Base-by-base conservation (phyloP, 37 sponge, comb jelly and placozoan genomes). In the Petrosia ficiformis region DNA sequence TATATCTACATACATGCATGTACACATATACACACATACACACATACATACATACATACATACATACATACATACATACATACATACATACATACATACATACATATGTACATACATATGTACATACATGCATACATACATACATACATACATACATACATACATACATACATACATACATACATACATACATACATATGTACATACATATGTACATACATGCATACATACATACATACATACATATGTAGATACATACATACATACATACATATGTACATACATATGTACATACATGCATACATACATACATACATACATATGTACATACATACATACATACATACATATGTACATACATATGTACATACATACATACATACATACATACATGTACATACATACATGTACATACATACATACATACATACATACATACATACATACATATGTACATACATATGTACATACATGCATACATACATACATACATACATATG, bases 321-420 rank as follows among this genome's bases (percentile, higher is more conserved):
- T 48, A 48, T 19, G 54, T 14, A 48, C 8, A 14, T 48, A 19
- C 8, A 48, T 48, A 14, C 54, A 48, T 8, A 19, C 14, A 14
- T 19, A 48, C 54, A 8, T 48, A 14, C 54, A 48, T 48, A 48
- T 48, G 54, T 14, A 8, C 8, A 48, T 19, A 8, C 8, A 48
- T 19, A 48, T 48, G 14, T 48, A 48, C 54, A 14, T 48, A 14
- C 14, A 48, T 8, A 19, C 14, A 19, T 48, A 14, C 8, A 48
- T 19, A 19, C 54, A 48, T 48, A n/a, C n/a, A n/a, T n/a, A n/a
- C 8, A 68, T 38, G 39, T 68, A 39, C 10, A 72, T 16, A 39
- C 30, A 42, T 25, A 39, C 74, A 72, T 28, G 32, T 30, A 54
- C 10, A 72, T 44, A 56, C 57, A 72, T 44, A 56, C 74, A 72